phyloP scores from a whole-genome alignment of 1,140 invertebrate genomes.

The Cheumatopsyche charites region DNA sequence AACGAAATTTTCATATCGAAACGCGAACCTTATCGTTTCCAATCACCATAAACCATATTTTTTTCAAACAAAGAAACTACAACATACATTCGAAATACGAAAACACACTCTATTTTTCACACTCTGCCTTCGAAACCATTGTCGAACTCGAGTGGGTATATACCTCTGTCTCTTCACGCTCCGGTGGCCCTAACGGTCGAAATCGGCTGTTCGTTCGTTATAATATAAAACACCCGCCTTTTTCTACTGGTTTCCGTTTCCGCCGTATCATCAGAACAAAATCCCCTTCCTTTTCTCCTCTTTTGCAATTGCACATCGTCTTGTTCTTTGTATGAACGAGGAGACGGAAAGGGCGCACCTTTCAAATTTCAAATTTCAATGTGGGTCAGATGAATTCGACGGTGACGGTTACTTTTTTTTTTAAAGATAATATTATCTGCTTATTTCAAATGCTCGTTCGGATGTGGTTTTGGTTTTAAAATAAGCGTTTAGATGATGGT shows the following conservation, averaged over 20 bases:
- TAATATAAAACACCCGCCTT: constrained; percentile 8
- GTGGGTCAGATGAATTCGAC: neutral
- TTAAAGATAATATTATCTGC: neutral
- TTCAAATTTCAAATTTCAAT: neutral
- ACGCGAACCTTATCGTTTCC: too few species aligned
- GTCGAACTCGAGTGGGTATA: neutral
- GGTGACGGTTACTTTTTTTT: neutral
- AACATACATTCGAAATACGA: too few species aligned
- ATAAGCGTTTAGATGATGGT: too few species aligned
- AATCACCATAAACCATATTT: too few species aligned
- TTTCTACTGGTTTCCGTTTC: constrained; percentile 34
- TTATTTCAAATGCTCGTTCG: neutral
- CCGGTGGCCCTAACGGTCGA: constrained; percentile 32
- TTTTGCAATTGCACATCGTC: too few species aligned
- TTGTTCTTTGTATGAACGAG: too few species aligned
- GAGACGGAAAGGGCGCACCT: too few species aligned
- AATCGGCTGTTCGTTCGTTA: constrained; percentile 31
- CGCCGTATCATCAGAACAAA: constrained; percentile 17
- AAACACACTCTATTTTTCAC: too few species aligned
- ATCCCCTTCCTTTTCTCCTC: too few species aligned
- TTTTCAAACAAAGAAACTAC: too few species aligned
- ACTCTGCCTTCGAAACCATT: too few species aligned
- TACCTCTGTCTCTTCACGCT: constrained; percentile 28
- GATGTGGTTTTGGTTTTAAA: neutral
- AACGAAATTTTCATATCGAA: too few species aligned